These are phyloP conservation scores for Octopus sinensis DNA, from an alignment of 1,140 invertebrate genomes.

Conservation along the genomic window DNA sequence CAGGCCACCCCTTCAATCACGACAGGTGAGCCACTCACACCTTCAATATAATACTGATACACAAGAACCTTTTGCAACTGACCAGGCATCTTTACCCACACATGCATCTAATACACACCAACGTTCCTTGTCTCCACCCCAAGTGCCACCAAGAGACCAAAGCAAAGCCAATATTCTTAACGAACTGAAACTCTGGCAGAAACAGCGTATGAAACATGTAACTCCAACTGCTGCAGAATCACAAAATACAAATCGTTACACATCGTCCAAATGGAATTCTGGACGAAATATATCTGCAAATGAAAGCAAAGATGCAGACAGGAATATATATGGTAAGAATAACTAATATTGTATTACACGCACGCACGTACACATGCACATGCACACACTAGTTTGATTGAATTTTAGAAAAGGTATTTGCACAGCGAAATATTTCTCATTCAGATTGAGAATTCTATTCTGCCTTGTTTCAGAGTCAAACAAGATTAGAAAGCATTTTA, in stretches of 20 bases:
- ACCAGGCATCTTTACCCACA: neutral
- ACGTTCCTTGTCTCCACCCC: constrained; percentile 29
- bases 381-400: no score
- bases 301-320: constrained; percentile 23
- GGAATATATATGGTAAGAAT: constrained; percentile 11
- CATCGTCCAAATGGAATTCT: no score
- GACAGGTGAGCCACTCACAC: neutral
- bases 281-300: constrained; percentile 1
- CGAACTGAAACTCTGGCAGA: constrained; percentile 48
- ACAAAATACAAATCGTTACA: no score
- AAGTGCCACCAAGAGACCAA: constrained; percentile 43
- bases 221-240: neutral
- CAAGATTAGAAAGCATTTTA: no score
- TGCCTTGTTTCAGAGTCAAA: no score
- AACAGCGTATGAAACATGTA: constrained; percentile 26
- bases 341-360: no score
- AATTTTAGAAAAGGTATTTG: no score
- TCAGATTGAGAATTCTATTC: no score
- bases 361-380: no score
- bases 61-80: neutral
- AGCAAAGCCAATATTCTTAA: constrained; percentile 35
- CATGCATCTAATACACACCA: constrained; percentile 17
- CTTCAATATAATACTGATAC: neutral
- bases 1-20: neutral
- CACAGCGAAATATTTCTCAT: no score